Evolutionary conservation across 2,797 vertebrate genomes (phyloP), one percentile per base, ranked within the genome.

Genomic region (Poecilia wingei): DNA sequence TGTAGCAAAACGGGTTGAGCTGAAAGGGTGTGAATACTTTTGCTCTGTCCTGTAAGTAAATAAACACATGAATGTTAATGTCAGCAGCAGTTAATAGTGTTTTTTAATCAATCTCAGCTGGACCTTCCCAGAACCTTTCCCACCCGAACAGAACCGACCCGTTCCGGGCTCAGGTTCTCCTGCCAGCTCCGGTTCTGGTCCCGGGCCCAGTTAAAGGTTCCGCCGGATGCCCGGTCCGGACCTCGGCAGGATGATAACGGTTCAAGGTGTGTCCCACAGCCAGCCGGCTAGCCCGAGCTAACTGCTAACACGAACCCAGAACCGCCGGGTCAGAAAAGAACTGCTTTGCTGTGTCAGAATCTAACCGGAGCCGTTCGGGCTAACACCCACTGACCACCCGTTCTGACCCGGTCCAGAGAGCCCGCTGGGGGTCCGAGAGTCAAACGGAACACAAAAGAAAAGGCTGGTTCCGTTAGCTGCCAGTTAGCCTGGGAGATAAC

Each of bases 201-300:
- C 47, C 0, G 1, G 3, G 41, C 2, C 13, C 0, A 12, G 4
- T 10, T 31, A 13, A n/a, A 4, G 2, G 0, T 2, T 6, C 70
- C 10, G 49, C 36, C 3, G 0, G n/a, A 9, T 8, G 18, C 8
- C 4, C 64, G 4, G 0, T 25, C 1, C 28, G 59, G 6, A 78
- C 53, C 70, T 31, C 3, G 0, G 4, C 66, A 47, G 53, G 68
- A 82, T 66, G 75, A 86, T 87, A 82, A 82, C 82, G 77, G 82
- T 79, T 80, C 64, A 39, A 94, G 91, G 92, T 88, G 93, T 93
- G 92, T 93, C 87, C 85, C 74, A 64, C 74, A 83, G 76, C 39
- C 4, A 49, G 47, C 49, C 3, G 78, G 89, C 88, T 87, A 88
- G 72, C 82, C 6, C 0, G 46, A 39, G 87, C 86, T 83, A 88